These are phyloP conservation scores for Oryzias javanicus DNA, from an alignment of 2,113 vertebrate species.

Conservation along the genomic window DNA sequence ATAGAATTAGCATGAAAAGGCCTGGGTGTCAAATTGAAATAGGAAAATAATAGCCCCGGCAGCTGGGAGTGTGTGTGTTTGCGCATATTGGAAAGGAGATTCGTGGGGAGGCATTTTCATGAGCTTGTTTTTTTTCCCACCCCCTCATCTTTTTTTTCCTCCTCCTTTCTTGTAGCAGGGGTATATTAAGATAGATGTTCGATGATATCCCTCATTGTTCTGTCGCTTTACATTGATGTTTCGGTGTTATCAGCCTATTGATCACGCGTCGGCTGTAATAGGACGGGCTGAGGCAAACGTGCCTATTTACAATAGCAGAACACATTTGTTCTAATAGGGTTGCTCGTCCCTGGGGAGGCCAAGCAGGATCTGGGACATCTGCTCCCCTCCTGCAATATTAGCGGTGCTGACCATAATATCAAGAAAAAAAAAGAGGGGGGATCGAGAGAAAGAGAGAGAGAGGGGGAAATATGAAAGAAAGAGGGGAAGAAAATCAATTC, in stretches of 20 bases:
- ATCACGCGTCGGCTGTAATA: slow-evolving; percentile 99
- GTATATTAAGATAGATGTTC: slow-evolving; percentile 99
- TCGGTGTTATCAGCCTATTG: slow-evolving; percentile 99
- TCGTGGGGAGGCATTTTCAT: slow-evolving; percentile 99
- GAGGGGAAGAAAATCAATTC: not conserved
- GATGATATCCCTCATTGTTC: slow-evolving; percentile 99
- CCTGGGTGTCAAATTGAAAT: slow-evolving; percentile 99
- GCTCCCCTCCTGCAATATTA: slow-evolving; percentile 91
- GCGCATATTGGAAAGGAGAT: slow-evolving; percentile 98
- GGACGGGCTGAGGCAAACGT: slow-evolving; percentile 98
- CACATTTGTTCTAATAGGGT: slow-evolving; percentile 99
- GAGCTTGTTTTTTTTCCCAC: slow-evolving; percentile 73
- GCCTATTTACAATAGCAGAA: slow-evolving; percentile 99
- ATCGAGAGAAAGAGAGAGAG: too few relatives aligned
- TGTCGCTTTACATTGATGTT: slow-evolving; percentile 99
- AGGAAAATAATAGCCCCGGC: slow-evolving; percentile 99
- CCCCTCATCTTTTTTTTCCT: slow-evolving; percentile 2
- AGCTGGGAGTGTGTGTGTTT: slow-evolving; percentile 99
- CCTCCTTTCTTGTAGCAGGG: slow-evolving; percentile 99
- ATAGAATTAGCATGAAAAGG: slow-evolving; percentile 99
- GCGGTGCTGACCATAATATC: slow-evolving; percentile 85
- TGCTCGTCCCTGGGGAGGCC: slow-evolving; percentile 91
- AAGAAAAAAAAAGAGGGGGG: slow-evolving; percentile 7
- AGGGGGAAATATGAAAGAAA: not conserved
- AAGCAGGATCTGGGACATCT: slow-evolving; percentile 96